phyloP scores from a whole-genome alignment of 2,888 invertebrate genomes.

The Dicranocentrus wangi region DNA sequence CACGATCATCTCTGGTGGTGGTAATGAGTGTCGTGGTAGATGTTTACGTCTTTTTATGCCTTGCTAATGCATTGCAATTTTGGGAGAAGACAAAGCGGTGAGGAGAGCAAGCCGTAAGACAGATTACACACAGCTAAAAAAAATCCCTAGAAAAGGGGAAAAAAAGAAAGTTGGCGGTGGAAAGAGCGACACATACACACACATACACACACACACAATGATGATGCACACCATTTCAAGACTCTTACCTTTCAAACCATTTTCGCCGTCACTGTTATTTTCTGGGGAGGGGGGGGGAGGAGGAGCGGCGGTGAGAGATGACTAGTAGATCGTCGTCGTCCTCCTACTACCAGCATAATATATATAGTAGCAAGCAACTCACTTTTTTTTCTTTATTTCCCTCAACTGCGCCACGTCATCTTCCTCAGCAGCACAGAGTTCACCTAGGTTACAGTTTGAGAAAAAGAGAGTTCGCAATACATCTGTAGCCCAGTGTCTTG shows the following conservation, averaged over 20 bases:
- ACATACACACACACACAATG: too few relatives aligned
- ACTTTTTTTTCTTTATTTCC: not conserved
- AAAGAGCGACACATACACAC: not conserved
- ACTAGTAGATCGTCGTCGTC: not conserved
- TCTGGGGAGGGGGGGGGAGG: not conserved
- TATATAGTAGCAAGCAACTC: too few relatives aligned
- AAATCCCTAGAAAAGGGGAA: not conserved
- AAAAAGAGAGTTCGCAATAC: not conserved
- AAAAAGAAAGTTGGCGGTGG: not conserved
- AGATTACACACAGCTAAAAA: not conserved
- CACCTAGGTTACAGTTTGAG: constrained; percentile 15
- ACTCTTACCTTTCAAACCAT: constrained; percentile 17
- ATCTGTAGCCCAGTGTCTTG: not conserved
- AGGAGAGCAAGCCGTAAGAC: not conserved
- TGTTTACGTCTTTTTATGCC: not conserved
- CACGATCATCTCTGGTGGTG: not conserved
- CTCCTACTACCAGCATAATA: not conserved
- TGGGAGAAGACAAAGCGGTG: not conserved
- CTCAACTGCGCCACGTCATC: not conserved
- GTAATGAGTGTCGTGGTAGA: not conserved
- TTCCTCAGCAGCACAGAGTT: not conserved
- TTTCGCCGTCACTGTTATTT: not conserved
- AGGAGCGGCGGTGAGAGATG: too few relatives aligned
- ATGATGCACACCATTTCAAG: too few relatives aligned
- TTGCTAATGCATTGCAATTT: constrained; percentile 2